phyloP scores from a whole-genome alignment of 35 echinoderm and acorn worm species.

The Heliocidaris erythrogramma region DNA sequence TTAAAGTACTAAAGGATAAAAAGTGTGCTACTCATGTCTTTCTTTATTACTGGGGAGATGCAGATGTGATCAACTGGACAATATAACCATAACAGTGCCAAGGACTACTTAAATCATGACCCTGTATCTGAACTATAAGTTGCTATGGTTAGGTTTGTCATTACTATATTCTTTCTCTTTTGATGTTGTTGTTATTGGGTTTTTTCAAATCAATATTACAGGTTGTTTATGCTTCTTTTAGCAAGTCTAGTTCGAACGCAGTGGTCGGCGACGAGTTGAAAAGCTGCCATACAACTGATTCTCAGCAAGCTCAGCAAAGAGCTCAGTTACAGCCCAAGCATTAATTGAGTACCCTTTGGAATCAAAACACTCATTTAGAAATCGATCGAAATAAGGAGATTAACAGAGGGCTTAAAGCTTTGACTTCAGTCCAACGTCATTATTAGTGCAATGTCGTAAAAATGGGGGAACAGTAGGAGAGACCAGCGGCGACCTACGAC shows the following conservation, averaged over 20 bases:
- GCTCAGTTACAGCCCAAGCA: background rate
- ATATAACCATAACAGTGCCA: too few relatives aligned
- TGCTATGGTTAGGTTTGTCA: too few relatives aligned
- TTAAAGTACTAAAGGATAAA: too few relatives aligned
- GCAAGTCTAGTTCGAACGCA: background rate
- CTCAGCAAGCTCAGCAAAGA: background rate
- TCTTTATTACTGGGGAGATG: too few relatives aligned
- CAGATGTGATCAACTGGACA: too few relatives aligned
- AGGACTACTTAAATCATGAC: too few relatives aligned
- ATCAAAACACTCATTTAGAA: constrained; percentile 12
- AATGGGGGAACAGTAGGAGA: background rate
- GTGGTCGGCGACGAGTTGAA: background rate
- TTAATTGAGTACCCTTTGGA: background rate
- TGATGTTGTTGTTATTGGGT: background rate
- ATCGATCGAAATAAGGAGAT: constrained; percentile 2
- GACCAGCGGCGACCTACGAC: background rate
- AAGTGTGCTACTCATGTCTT: too few relatives aligned
- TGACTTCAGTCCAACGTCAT: background rate
- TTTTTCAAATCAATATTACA: background rate
- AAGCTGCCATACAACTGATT: background rate
- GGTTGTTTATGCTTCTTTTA: too few relatives aligned
- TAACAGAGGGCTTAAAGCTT: constrained; percentile 11
- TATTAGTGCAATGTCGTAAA: constrained; percentile 5
- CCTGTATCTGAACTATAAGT: too few relatives aligned
- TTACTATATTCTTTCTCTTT: background rate